Conservation (phyloP, 2,888 invertebrate genomes). For the Nomada fabriciana region DNA sequence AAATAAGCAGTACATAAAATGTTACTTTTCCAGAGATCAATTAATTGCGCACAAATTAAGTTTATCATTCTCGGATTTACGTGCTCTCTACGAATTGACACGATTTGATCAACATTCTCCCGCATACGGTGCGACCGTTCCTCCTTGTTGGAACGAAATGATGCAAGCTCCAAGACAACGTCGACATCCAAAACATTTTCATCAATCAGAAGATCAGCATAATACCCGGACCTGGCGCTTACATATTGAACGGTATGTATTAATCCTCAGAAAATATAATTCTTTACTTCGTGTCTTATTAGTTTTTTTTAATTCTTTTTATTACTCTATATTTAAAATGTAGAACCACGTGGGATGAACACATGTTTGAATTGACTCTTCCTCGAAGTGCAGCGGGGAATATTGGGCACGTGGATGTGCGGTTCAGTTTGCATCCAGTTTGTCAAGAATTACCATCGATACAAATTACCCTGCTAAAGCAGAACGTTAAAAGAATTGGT, state of each 20-base stretch:
- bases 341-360: conserved; percentile 94
- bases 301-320: background rate
- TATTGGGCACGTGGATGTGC: conserved; percentile 95
- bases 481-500: conserved; percentile 89
- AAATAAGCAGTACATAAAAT: background rate
- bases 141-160: conserved; percentile 96
- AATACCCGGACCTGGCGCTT: conserved; percentile 95
- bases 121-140: conserved; percentile 94
- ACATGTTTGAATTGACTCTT: conserved; percentile 94
- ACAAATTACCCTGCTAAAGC: conserved; percentile 90
- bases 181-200: conserved; percentile 93
- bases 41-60: conserved; percentile 87
- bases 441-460: conserved; percentile 92
- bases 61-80: conserved; percentile 87
- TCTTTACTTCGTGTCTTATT: background rate
- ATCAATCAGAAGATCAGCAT: conserved; percentile 89
- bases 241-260: conserved; percentile 90
- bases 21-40: conserved; percentile 73
- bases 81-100: conserved; percentile 90
- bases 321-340: conserved; percentile 10
- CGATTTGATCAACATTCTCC: conserved; percentile 90
- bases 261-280: background rate
- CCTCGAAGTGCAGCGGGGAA: conserved; percentile 89
- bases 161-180: conserved; percentile 96
- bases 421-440: conserved; percentile 92